These are phyloP conservation scores for Apostichopus japonicus DNA, from an alignment of 35 echinoderm and acorn worm genomes.

Conservation along the genomic window DNA sequence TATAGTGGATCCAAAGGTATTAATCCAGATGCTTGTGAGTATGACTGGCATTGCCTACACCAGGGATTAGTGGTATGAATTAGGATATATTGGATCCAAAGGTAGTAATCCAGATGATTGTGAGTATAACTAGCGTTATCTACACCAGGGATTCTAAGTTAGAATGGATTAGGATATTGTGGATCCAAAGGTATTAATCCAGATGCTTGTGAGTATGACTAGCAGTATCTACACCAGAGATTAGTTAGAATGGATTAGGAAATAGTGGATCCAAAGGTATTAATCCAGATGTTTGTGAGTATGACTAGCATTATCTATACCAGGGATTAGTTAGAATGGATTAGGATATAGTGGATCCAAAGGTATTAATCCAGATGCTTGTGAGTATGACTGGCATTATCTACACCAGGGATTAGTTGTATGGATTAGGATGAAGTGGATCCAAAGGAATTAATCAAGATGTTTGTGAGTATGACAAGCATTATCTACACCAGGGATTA, in stretches of 20 bases:
- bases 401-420: no score
- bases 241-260: constrained; percentile 56
- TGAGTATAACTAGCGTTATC: constrained; percentile 56
- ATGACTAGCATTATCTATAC: constrained; percentile 84
- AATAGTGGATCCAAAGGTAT: neutral
- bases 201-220: neutral
- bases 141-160: constrained; percentile 78
- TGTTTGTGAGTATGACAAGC: no score
- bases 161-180: neutral
- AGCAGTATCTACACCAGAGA: constrained; percentile 84
- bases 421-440: no score
- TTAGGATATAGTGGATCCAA: neutral
- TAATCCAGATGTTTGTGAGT: neutral
- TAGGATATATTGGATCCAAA: neutral
- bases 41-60: constrained; percentile 70
- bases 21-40: neutral
- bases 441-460: no score
- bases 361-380: neutral
- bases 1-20: neutral
- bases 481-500: constrained; percentile 67
- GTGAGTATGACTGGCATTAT: no score
- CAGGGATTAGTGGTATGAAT: constrained; percentile 67
- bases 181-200: neutral
- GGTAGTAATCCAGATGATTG: neutral
- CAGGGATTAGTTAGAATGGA: constrained; percentile 68